Evolutionary conservation across 2,888 invertebrate genomes (phyloP).

Genomic region (Napeogenes inachia): DNA sequence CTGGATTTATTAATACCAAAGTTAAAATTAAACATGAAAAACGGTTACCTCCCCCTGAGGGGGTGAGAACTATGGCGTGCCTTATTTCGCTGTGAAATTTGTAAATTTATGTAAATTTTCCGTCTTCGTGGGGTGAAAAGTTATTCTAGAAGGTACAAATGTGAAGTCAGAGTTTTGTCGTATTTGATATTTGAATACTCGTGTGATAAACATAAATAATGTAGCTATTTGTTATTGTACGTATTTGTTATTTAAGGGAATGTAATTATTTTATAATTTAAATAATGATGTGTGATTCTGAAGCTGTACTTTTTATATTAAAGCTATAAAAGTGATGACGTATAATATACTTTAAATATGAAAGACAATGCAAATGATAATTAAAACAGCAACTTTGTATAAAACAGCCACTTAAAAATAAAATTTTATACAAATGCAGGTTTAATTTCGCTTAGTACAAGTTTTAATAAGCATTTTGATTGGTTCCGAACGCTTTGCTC

Average conservation of each 20-base stretch:
- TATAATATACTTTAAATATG: too few relatives aligned
- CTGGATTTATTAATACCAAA: slow-evolving; percentile 74
- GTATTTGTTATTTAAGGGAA: too few relatives aligned
- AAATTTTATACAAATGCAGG: not conserved
- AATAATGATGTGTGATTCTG: too few relatives aligned
- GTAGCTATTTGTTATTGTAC: not conserved
- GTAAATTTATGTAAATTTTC: slow-evolving; percentile 77
- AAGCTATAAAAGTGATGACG: too few relatives aligned
- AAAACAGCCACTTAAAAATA: not conserved
- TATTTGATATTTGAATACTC: slow-evolving; percentile 13
- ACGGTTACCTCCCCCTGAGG: slow-evolving; percentile 42
- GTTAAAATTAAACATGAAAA: slow-evolving; percentile 79
- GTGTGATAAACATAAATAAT: not conserved
- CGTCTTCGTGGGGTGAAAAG: slow-evolving; percentile 67
- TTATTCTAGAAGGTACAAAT: slow-evolving; percentile 41
- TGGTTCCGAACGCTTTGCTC: slow-evolving; percentile 32
- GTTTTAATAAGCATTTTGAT: slow-evolving; percentile 77
- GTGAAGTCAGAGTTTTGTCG: slow-evolving; percentile 26
- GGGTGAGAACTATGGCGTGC: slow-evolving; percentile 55
- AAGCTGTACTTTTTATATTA: too few relatives aligned
- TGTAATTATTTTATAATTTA: too few relatives aligned
- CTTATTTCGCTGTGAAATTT: slow-evolving; percentile 74
- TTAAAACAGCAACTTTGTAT: not conserved
- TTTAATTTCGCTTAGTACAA: slow-evolving; percentile 38
- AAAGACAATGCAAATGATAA: not conserved